Conservation (phyloP, 2,113 vertebrate genomes). For the Tragulus kanchil region DNA sequence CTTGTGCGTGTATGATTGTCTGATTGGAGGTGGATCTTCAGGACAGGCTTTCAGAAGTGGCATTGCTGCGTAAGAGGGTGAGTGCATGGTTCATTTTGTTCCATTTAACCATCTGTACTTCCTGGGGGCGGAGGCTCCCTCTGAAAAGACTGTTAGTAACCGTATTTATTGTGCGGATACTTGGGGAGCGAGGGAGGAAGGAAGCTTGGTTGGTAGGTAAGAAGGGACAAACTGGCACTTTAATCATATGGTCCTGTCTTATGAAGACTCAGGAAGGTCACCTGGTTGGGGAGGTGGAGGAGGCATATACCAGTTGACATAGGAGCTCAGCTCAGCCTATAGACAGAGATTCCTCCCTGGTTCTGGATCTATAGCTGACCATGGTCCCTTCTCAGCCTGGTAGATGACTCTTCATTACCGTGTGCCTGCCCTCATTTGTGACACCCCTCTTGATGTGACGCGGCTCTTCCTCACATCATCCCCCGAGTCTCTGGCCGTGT, state of each 20-base stretch:
- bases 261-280: not conserved
- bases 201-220: too few species aligned
- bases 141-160: not conserved
- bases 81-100: not conserved
- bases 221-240: not conserved
- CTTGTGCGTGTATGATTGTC: fast-evolving
- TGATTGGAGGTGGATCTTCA: not conserved
- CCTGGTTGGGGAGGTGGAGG: too few species aligned
- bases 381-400: not conserved
- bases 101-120: not conserved
- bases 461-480: too few species aligned
- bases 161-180: not conserved
- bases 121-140: not conserved
- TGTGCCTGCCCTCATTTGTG: fast-evolving
- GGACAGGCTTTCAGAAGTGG: not conserved
- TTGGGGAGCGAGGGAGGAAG: not conserved
- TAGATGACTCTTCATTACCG: fast-evolving
- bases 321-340: too few species aligned
- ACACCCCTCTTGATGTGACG: not conserved
- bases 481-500: not conserved
- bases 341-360: not conserved
- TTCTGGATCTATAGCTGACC: not conserved
- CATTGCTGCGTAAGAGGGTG: not conserved
- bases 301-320: not conserved
- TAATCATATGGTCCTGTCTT: not conserved